phyloP scores from a whole-genome alignment of 2,888 invertebrate genomes.

The Hyposoter dolosus region DNA sequence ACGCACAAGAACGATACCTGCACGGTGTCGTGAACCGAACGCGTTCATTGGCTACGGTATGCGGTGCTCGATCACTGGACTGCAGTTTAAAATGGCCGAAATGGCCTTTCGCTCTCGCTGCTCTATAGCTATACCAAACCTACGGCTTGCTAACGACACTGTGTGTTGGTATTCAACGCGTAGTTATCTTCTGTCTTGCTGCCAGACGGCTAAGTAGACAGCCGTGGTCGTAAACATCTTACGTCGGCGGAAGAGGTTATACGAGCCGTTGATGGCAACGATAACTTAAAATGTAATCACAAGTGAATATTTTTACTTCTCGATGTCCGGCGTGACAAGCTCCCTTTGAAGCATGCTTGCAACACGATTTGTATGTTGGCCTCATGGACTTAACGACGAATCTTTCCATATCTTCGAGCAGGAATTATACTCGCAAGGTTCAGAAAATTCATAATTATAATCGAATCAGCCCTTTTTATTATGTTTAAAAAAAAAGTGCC shows the following conservation, averaged over 20 bases:
- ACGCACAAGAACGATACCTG: constrained; percentile 1
- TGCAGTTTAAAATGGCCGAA: constrained; percentile 34
- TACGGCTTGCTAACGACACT: constrained; percentile 31
- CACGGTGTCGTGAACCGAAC: constrained; percentile 74
- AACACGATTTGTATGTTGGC: neutral
- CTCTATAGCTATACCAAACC: constrained; percentile 3
- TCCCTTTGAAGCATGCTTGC: constrained; percentile 10
- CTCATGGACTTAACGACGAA: neutral
- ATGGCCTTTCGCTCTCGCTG: neutral
- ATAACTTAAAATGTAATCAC: constrained; percentile 81
- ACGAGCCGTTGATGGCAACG: constrained; percentile 82
- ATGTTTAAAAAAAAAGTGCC: too few species aligned
- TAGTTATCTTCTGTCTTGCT: constrained; percentile 33
- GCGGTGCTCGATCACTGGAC: constrained; percentile 64
- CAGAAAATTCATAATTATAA: neutral
- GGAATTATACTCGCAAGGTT: neutral
- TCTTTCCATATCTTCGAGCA: neutral
- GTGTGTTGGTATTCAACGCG: constrained; percentile 53
- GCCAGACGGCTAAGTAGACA: constrained; percentile 79
- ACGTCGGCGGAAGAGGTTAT: constrained; percentile 77
- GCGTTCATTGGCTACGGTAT: constrained; percentile 75
- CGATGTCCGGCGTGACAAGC: constrained; percentile 72
- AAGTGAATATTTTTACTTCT: constrained; percentile 80
- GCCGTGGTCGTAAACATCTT: constrained; percentile 81
- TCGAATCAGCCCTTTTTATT: neutral